Conservation (phyloP, 2,797 vertebrate genomes). For the Myotis daubentonii region DNA sequence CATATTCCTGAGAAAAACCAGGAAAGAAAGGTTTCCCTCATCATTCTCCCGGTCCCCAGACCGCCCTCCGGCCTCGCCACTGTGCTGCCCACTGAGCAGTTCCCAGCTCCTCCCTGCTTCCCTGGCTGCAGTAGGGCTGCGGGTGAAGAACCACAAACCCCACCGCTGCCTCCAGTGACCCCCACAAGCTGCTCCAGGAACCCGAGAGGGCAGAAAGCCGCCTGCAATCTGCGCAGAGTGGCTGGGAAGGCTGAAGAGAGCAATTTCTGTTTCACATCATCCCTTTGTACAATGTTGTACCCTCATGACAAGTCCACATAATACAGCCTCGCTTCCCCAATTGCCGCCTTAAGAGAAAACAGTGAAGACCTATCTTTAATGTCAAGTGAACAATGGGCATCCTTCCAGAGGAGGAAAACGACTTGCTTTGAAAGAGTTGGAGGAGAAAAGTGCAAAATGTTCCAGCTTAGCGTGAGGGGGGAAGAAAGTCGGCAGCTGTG, state of each 20-base stretch:
- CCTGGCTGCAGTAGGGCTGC: not conserved
- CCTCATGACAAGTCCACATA: slow-evolving; percentile 82
- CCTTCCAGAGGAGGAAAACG: slow-evolving; percentile 81
- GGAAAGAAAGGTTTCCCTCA: not conserved
- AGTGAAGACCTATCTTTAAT: slow-evolving; percentile 84
- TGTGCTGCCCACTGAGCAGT: not conserved
- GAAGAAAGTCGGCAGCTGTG: slow-evolving; percentile 80
- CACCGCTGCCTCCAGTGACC: slow-evolving; percentile 30
- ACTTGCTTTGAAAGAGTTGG: slow-evolving; percentile 83
- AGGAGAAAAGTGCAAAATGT: slow-evolving; percentile 84
- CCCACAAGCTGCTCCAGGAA: not conserved
- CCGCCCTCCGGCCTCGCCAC: fast-evolving
- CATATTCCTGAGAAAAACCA: slow-evolving; percentile 18
- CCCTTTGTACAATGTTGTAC: slow-evolving; percentile 82
- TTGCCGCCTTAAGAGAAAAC: slow-evolving; percentile 82
- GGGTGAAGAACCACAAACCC: slow-evolving; percentile 31
- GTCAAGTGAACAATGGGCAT: slow-evolving; percentile 83
- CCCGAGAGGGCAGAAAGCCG: slow-evolving; percentile 10
- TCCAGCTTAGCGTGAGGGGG: slow-evolving; percentile 77
- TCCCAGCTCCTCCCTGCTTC: not conserved
- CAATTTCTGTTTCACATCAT: slow-evolving; percentile 81
- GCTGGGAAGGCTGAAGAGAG: slow-evolving; percentile 68
- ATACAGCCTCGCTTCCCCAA: slow-evolving; percentile 83
- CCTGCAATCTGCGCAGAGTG: slow-evolving; percentile 71
- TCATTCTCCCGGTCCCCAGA: not conserved